These are phyloP conservation scores for Machaerirhynchus nigripectus DNA, from an alignment of 2,113 vertebrate species.

Conservation along the genomic window DNA sequence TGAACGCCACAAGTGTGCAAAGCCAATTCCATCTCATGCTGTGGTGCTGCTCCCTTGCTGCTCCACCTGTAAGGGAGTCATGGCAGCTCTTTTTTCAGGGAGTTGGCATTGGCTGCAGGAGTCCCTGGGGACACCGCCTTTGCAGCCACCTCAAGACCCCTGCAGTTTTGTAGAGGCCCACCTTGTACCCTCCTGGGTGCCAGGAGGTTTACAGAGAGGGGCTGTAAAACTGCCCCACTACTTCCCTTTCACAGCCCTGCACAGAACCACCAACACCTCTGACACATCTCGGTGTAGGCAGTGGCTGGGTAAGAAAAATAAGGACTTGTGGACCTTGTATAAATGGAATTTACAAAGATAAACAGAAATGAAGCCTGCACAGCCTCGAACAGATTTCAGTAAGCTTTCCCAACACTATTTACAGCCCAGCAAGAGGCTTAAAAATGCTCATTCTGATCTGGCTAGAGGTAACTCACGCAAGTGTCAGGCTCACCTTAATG, in stretches of 20 bases:
- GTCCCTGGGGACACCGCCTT: not conserved
- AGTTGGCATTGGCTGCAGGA: not conserved
- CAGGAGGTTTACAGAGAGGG: not conserved
- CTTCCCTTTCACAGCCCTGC: not conserved
- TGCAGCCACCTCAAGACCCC: not conserved
- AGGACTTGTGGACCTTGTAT: fast-evolving
- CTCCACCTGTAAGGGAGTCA: fast-evolving
- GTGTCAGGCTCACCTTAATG: not conserved
- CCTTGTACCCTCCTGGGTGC: not conserved
- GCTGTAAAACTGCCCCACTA: no score
- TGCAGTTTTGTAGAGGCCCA: not conserved
- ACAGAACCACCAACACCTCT: not conserved
- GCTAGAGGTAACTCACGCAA: not conserved
- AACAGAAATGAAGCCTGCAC: not conserved
- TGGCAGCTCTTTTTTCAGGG: fast-evolving
- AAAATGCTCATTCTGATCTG: not conserved
- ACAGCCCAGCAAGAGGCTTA: not conserved
- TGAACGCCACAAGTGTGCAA: fast-evolving
- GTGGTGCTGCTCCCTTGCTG: not conserved
- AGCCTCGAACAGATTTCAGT: not conserved
- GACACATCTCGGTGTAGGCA: not conserved
- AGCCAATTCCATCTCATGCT: not conserved
- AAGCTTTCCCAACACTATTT: not conserved
- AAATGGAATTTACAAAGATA: not conserved
- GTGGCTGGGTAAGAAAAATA: not conserved